These are phyloP conservation scores for Barbus barbus DNA, from an alignment of 2,113 vertebrate genomes.

Conservation along the genomic window DNA sequence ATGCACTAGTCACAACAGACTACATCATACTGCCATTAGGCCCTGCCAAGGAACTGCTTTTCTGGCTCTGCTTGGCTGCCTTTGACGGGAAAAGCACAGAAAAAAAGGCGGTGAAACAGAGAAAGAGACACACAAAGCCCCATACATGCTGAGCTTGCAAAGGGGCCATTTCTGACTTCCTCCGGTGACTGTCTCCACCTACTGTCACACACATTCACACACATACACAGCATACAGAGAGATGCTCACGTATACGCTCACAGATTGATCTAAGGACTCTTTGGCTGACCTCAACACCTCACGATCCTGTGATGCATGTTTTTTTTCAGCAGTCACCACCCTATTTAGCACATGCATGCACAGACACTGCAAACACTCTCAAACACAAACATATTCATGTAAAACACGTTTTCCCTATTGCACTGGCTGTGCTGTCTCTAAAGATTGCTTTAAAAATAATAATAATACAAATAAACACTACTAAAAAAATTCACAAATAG, in stretches of 20 bases:
- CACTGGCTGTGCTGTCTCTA: not conserved
- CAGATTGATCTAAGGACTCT: not conserved
- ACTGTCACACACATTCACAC: constrained; percentile 56
- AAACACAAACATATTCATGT: not conserved
- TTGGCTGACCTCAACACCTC: constrained; percentile 71
- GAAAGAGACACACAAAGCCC: constrained; percentile 70
- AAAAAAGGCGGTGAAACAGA: constrained; percentile 34
- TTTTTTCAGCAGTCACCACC: constrained; percentile 76
- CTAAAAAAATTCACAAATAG: not conserved
- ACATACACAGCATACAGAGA: constrained; percentile 10
- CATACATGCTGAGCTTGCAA: constrained; percentile 66
- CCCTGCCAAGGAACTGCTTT: constrained; percentile 84
- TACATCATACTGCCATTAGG: constrained; percentile 84
- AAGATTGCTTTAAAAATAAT: not conserved
- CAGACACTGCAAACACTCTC: not conserved
- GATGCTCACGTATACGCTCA: not conserved
- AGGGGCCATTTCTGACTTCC: constrained; percentile 80
- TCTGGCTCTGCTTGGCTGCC: constrained; percentile 79
- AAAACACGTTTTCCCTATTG: not conserved
- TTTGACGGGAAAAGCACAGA: constrained; percentile 75
- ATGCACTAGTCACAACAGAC: constrained; percentile 87
- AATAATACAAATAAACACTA: no score
- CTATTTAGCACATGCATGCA: constrained; percentile 32
- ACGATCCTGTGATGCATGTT: constrained; percentile 81
- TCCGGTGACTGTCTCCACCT: constrained; percentile 57